These are phyloP conservation scores for Athetis lepigone DNA, from an alignment of 2,888 invertebrate species.

Conservation along the genomic window DNA sequence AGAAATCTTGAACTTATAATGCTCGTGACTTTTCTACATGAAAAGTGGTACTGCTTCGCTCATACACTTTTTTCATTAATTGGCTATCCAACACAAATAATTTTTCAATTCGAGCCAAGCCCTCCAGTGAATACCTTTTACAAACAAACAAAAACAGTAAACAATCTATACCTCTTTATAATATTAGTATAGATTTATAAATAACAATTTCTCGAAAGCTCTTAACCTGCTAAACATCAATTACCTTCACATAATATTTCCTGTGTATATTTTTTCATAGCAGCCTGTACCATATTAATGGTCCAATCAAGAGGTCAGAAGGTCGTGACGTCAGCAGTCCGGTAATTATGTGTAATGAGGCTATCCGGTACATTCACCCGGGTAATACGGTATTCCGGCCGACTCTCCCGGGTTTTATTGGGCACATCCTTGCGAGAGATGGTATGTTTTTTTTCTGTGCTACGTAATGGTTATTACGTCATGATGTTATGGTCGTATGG, in stretches of 20 bases:
- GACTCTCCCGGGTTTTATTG: conserved; percentile 68
- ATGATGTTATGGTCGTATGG: not conserved
- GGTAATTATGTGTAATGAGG: conserved; percentile 79
- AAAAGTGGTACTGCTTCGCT: too few species aligned
- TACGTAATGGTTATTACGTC: not conserved
- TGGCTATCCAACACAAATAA: too few species aligned
- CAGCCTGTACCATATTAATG: conserved; percentile 42
- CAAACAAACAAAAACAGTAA: too few species aligned
- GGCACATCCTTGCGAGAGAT: conserved; percentile 64
- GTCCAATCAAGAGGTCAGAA: conserved; percentile 57
- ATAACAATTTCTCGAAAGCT: not conserved
- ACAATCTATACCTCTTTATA: too few species aligned
- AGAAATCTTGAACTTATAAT: too few species aligned
- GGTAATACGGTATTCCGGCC: conserved; percentile 66
- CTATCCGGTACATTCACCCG: conserved; percentile 65
- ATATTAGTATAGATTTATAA: too few species aligned
- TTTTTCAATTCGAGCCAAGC: too few species aligned
- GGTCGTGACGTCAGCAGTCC: conserved; percentile 73
- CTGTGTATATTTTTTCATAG: conserved; percentile 7
- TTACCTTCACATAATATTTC: not conserved
- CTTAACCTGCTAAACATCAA: not conserved
- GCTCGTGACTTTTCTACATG: too few species aligned
- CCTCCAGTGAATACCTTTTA: too few species aligned
- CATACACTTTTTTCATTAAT: too few species aligned
- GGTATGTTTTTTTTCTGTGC: conserved; percentile 54